Base-by-base conservation (phyloP, 2,888 invertebrate genomes). In the Meiosimyza decipiens region DNA sequence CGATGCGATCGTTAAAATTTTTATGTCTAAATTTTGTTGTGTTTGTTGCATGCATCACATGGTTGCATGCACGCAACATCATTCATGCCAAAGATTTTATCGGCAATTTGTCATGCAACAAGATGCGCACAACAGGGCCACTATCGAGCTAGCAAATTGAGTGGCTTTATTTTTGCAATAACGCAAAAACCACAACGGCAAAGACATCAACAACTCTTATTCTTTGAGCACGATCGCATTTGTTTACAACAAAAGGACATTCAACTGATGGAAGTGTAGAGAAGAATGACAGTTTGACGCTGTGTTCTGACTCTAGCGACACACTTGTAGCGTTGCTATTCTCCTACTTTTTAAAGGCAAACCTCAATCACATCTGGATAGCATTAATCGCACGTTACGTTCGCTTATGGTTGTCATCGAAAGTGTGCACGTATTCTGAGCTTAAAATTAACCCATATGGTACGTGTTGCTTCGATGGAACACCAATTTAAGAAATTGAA, bases 71-170 rank as follows among this genome's bases (percentile, higher is more conserved):
- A 68, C 59, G 16, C 47, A 16, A 28, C 66, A 52, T 52, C 68
- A 68, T 50, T 68, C 68, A 68, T 50, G 68, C 68, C 57, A 59
- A 28, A 68, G 81, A 83, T 83, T 80, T 82, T 82, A 82, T 83
- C 82, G 79, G 78, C 81, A 81, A 83, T 83, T 83, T 82, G 81
- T 83, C 82, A 82, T 82, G 81, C 80, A 78, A 80, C 83, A 82
- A 80, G 49, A 63, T 51, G 40, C 13, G 6, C 18, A 54, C 50
- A 51, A 33, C 40, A 40, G 40, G 40, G 40, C 40, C 40, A 40
- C 40, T 40, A 40, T 40, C 40, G 40, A 9, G 9, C 6, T 62
- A 3, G 62, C 62, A 62, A 62, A 62, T 62, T 62, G 62, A 62
- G 62, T 62, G 33, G 62, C 40, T 28, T 15, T 18, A 59, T 18